Evolutionary conservation across 1,140 invertebrate genomes (phyloP), one percentile per base, ranked within the genome.

Genomic region (Limonius californicus): DNA sequence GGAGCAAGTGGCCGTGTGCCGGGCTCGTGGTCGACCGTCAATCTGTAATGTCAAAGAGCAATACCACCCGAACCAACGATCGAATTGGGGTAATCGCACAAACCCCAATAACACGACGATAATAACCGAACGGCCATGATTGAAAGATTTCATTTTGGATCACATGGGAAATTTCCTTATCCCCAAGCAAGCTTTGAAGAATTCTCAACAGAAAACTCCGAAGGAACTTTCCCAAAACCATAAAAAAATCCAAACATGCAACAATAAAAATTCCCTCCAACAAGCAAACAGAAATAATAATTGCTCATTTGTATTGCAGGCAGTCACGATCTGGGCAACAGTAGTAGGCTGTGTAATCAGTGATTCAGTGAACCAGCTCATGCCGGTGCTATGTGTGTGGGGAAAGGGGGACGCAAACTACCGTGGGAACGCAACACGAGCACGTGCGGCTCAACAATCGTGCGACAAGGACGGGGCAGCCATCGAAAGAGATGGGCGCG

Each of bases 371-470:
- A 50, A 50, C 45, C 45, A 50, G 8, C 45, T 50, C 16, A 50
- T 50, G 16, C 45, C 45, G 45, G 9, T 50, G 16, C n/a, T 39
- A 63, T 18, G 16, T 55, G 21, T 56, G 27, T 3, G 53, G 39
- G 62, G 54, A 45, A 43, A 39, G 59, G 63, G 61, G 57, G 30
- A 35, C 21, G 16, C 15, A 61, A 64, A 67, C 66, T 67, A 67
- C 66, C 66, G 66, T 67, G 66, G 66, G 66, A 67, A 67, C 62
- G 66, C 50, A 65, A 21, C 54, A 42, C 57, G 56, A 67, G 66
- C 66, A 67, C 66, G 66, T 67, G 66, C 66, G 64, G 39, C 11
- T 39, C 18, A 50, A 39, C 50, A 50, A 50, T 50, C n/a, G 45
- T 19, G 45, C 45, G 16, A 50, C 7, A 50, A 50, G 45, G 45